Base-by-base conservation (phyloP, 2,888 invertebrate species). In the Eurois occulta region DNA sequence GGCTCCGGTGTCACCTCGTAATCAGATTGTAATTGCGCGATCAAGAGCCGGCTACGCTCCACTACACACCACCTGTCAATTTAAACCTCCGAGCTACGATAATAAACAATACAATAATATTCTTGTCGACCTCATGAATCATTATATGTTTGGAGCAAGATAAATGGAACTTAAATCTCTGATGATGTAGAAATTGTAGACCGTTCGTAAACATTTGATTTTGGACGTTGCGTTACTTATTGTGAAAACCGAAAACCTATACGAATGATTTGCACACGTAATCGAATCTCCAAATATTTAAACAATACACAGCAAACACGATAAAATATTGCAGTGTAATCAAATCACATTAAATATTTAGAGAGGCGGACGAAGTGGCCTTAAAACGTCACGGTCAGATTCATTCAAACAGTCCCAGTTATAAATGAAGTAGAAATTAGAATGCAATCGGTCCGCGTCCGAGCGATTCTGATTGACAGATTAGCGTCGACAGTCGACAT, bases 11-110 rank as follows among this genome's bases (percentile, higher is more conserved):
- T 94, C 93, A 91, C 89, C 91, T 90, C 91, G 91, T 94, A 94
- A 95, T 95, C 94, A 94, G 92, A 92, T 93, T 92, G 93, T 95
- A 95, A 95, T 95, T 95, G 94, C 93, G 91, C 92, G 91, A 91
- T 92, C 91, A 91, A 93, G 91, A 91, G 88, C 88, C 87, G 86
- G 89, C 88, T 90, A 90, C 90, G 92, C 91, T 92, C 90, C 88
- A 91, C 90, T 91, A 92, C 91, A 89, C 89, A 90, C 89, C 90
- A 91, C 91, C 92, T 92, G 93, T 94, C 93, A 94, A 93, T 93
- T 92, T 92, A 90, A 90, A 89, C 89, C 91, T 89, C 88, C 87
- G 86, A 83, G 87, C 89, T 86, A 80, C 81, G 85, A 78, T 84
- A 81, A 79, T 87, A 88, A 89, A 90, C 87, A 88, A 88, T 86